phyloP scores from a whole-genome alignment of 2,888 invertebrate species.

The Lasius platythorax region DNA sequence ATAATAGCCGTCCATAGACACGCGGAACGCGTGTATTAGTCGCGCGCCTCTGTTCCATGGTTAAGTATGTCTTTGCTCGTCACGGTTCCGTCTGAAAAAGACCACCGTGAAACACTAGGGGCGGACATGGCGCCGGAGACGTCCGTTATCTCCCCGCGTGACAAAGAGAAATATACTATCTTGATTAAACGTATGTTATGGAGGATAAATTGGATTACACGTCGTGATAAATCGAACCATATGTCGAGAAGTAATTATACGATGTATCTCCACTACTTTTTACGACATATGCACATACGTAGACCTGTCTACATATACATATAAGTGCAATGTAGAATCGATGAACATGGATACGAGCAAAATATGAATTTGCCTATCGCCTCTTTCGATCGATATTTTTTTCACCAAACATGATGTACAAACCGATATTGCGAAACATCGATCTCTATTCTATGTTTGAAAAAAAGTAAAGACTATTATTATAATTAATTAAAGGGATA shows the following conservation, averaged over 20 bases:
- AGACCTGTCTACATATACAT: neutral
- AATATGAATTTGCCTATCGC: neutral
- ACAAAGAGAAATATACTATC: conserved; percentile 11
- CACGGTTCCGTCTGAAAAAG: conserved; percentile 39
- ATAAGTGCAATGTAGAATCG: neutral
- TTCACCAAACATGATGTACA: neutral
- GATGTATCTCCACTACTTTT: neutral
- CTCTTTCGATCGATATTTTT: neutral
- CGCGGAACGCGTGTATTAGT: conserved; percentile 51
- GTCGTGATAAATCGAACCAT: conserved; percentile 14
- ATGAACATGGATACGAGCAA: neutral
- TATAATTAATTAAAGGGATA: conserved; percentile 22
- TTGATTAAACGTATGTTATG: neutral
- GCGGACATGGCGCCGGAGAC: conserved; percentile 17
- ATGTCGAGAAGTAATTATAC: neutral
- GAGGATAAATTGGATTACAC: conserved; percentile 1
- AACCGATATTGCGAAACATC: neutral
- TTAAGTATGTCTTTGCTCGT: conserved; percentile 24
- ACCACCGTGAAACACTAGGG: conserved; percentile 61
- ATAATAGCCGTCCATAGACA: conserved; percentile 79
- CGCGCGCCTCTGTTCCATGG: conserved; percentile 53
- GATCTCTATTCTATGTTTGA: neutral
- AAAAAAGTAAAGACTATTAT: neutral
- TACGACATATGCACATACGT: too few relatives aligned
- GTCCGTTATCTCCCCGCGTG: neutral